A percentile compares a stretch with the other conserved stretches of the same genome.
These are phyloP conservation scores for Mnemiopsis leidyi DNA, from an alignment of 37 sponge, comb jelly and placozoan species.

Conservation along the genomic window DNA sequence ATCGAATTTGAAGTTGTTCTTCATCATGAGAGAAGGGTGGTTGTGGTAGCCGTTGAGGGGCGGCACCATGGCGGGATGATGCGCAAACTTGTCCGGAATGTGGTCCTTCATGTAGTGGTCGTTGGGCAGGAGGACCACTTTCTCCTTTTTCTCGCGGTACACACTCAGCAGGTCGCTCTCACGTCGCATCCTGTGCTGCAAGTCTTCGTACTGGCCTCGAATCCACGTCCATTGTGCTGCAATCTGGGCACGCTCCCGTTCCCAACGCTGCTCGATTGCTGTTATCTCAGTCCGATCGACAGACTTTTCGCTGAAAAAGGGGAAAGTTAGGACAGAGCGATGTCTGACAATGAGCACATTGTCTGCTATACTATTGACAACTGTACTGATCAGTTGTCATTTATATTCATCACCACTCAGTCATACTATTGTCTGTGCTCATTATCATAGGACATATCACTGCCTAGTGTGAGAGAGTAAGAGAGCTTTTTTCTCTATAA, in stretches of 20 bases:
- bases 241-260: conserved; percentile 23
- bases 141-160: conserved; percentile 23
- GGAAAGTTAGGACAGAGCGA: neutral
- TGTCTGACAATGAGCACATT: neutral
- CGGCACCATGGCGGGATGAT: conserved; percentile 49
- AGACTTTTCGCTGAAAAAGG: neutral
- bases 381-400: neutral
- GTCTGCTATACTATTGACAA: neutral
- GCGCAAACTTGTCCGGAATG: conserved; percentile 47
- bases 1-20: conserved; percentile 22
- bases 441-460: neutral
- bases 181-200: conserved; percentile 47
- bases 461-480: too few species aligned
- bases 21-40: conserved; percentile 46
- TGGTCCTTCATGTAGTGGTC: conserved; percentile 44
- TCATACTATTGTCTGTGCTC: neutral
- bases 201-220: conserved; percentile 36
- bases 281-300: neutral
- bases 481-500: neutral
- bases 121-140: neutral
- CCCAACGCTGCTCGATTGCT: conserved; percentile 9
- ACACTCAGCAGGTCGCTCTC: conserved; percentile 37
- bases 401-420: neutral
- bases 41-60: conserved; percentile 29
- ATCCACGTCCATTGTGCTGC: conserved; percentile 55